Evolutionary conservation across 2,888 invertebrate genomes (phyloP).

Genomic region (Mimas tiliae): DNA sequence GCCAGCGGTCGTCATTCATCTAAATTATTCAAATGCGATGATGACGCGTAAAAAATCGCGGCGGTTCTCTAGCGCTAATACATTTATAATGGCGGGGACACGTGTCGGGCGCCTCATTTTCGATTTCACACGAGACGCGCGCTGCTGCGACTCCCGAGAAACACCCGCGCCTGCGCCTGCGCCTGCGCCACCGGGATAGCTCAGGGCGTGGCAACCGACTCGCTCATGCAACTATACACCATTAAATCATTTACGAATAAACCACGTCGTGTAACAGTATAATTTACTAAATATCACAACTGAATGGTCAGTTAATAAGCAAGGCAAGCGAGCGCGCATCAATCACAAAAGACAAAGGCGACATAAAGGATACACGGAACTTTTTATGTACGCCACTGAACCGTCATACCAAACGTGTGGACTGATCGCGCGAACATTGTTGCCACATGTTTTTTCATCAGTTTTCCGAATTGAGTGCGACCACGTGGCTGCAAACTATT

Average conservation of each 20-base stretch:
- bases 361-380: conserved; percentile 19
- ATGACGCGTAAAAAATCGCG: conserved; percentile 59
- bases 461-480: conserved; percentile 3
- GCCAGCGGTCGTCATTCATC: conserved; percentile 46
- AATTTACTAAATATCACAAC: not conserved
- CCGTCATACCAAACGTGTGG: not conserved
- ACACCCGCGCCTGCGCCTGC: not conserved
- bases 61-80: conserved; percentile 45
- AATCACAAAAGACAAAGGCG: conserved; percentile 24
- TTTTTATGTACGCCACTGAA: conserved; percentile 10
- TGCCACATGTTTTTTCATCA: conserved; percentile 11
- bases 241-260: not conserved
- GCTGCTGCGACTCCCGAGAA: not conserved
- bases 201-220: not conserved
- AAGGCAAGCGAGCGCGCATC: conserved; percentile 29
- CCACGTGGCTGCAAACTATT: conserved; percentile 11
- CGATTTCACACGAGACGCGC: conserved; percentile 42
- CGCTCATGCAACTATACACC: not conserved
- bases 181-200: not conserved
- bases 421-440: not conserved
- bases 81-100: conserved; percentile 50
- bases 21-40: conserved; percentile 63
- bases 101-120: conserved; percentile 36
- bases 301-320: not conserved
- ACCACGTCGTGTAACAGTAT: not conserved